A percentile compares a stretch with the other conserved stretches of the same genome.
phyloP scores from a whole-genome alignment of 2,888 invertebrate genomes.

The Hyposoter dolosus region DNA sequence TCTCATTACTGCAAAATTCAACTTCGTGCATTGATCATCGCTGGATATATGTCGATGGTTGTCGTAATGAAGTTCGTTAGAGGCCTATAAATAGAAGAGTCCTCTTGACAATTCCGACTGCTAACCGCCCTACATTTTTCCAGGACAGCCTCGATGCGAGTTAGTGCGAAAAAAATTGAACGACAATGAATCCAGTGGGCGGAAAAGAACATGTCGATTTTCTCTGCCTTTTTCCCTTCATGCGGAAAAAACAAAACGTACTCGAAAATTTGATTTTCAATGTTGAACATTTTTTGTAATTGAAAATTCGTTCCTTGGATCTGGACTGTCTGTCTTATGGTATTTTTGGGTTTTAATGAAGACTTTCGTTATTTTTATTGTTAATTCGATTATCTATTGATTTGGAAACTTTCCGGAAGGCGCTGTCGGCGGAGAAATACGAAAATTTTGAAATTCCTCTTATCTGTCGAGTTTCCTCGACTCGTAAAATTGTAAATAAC shows the following conservation, averaged over 20 bases:
- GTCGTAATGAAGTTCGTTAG: conserved; percentile 25
- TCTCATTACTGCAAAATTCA: conserved; percentile 1
- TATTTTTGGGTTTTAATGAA: no score
- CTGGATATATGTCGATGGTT: background rate
- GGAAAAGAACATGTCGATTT: background rate
- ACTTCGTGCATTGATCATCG: background rate
- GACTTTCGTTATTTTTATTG: no score
- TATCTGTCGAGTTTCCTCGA: conserved; percentile 19
- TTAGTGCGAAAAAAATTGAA: background rate
- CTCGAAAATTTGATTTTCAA: no score
- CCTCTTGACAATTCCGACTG: conserved; percentile 28
- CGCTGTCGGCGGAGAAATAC: no score
- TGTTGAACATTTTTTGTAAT: no score
- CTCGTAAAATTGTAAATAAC: conserved; percentile 32
- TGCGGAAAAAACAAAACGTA: no score
- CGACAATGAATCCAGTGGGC: background rate
- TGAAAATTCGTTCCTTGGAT: no score
- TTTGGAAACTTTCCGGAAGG: no score
- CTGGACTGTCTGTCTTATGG: no score
- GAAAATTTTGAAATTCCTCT: no score
- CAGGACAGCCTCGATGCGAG: background rate
- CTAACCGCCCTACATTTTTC: conserved; percentile 10
- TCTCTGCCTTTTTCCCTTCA: background rate
- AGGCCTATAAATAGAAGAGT: background rate
- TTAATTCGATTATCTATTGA: no score